These are phyloP conservation scores for Lutraria lutraria DNA, from an alignment of 2,888 invertebrate genomes.

Conservation along the genomic window DNA sequence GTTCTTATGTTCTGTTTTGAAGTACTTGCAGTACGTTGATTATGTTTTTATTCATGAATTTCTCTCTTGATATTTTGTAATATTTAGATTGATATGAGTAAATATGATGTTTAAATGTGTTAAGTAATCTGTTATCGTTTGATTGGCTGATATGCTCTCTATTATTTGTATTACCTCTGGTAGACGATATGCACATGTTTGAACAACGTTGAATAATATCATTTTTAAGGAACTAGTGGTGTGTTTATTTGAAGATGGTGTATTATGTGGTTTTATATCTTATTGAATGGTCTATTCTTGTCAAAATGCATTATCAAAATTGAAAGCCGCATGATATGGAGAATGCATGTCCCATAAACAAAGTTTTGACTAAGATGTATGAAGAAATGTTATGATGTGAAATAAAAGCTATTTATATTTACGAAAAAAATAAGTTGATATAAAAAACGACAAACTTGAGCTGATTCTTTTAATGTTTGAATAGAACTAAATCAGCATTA, in stretches of 20 bases:
- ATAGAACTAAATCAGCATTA: background rate
- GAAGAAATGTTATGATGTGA: background rate
- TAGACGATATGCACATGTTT: background rate
- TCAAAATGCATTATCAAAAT: constrained; percentile 1
- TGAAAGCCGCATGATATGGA: background rate
- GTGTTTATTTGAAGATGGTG: constrained; percentile 1
- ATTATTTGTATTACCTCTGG: too few species aligned
- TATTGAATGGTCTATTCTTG: background rate
- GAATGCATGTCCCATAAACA: background rate
- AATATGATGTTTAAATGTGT: too few species aligned
- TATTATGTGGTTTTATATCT: background rate
- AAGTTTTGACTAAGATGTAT: background rate
- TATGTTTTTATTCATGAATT: too few species aligned
- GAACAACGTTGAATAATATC: background rate
- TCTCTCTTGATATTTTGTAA: too few species aligned
- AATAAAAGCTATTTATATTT: too few species aligned
- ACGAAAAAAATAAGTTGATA: background rate
- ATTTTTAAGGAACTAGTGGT: background rate
- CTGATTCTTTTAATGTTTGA: background rate
- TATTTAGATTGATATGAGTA: too few species aligned
- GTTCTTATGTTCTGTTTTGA: too few species aligned
- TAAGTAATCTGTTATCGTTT: too few species aligned
- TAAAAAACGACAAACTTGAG: too few species aligned
- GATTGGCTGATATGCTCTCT: too few species aligned
- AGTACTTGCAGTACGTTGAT: too few species aligned